Base-by-base conservation (phyloP, 1,140 invertebrate genomes). In the Probaryconus sp. region DNA sequence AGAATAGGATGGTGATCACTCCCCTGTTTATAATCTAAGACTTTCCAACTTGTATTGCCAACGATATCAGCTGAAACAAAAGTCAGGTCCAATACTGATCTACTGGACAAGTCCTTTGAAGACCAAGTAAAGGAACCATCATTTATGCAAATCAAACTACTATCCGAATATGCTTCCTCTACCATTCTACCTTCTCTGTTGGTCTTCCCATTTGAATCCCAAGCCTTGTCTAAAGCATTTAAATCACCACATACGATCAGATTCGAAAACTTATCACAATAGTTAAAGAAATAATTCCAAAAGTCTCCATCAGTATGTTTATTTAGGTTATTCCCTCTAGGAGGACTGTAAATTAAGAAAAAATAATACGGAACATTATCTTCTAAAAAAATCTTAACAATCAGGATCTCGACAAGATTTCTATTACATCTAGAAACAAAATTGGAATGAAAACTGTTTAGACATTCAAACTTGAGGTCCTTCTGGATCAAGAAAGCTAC, bases 1-100 rank as follows among this genome's bases (percentile, higher is more conserved):
- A 61, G 43, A 16, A 83, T 81, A 5, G 80, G 82, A 16, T 69
- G 79, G 37, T 85, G 80, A 30, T 83, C 81, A 50, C 79, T 83
- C 13, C 77, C 74, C 71, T 78, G 78, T 13, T 70, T 56, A 26
- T 82, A 67, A 5, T 77, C 60, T 16, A 76, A 17, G 4, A 72
- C 58, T 17, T 72, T 48, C 77, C 76, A 79, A 51, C 75, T 60
- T 38, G 79, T 61, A 42, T 76, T 71, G 35, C 58, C 21, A 37
- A 35, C 28, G 31, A 78, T 61, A 43, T 60, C 58, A 47, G 70
- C 33, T 24, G 64, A 70, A 56, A 73, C 24, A 11, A 72, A 20
- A 2, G 60, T 53, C 4, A 76, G 28, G 24, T 72, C 68, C 1
- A 71, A 9, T 3, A 31, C 31, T 7, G 31, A 51, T 11, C 47